Base-by-base conservation (phyloP, 35 echinoderm and acorn worm genomes). In the Nesometra sesokonis region DNA sequence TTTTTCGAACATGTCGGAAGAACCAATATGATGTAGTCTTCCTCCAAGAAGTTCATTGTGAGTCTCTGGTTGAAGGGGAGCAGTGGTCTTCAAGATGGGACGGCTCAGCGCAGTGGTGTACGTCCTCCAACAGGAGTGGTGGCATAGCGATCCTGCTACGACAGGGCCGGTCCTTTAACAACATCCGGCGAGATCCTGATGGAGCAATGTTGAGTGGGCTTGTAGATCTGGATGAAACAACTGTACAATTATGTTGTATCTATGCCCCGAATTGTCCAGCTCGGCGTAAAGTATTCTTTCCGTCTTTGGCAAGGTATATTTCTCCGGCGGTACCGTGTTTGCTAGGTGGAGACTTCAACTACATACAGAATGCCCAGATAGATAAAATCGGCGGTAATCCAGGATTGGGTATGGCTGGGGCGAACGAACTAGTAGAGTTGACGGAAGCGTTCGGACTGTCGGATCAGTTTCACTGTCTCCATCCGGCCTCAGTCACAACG, bases 291-390 rank as follows among this genome's bases (percentile, higher is more conserved):
- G 33, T 35, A 2, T 89, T 83, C 57, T 35, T 83, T 34, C 3
- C 34, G 7, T 17, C 43, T 11, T 52, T 89, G 17, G 8, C 33
- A 0, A 21, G 38, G 57, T 89, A 36, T 23, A 52, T 78, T 77
- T 35, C 37, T 35, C 79, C 79, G 30, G 52, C 37, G 33, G 23
- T 80, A 23, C 87, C 87, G 1, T 52, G 77, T 17, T 35, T 89
- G 11, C 37, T 89, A 77, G 87, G 31, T 5, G 87, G 87, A 0
- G 87, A 83, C 46, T 89, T 89, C 77, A 89, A 89, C 35, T 89
- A 39, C 30, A 13, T 87, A 13, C 33, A 83, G 38, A 39, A 82
- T 17, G 0, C 0, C 2, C 7, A 27, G 76, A 19, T 83, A 17
- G 87, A 89, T 36, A 82, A 80, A 31, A 30, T 36, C 32, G 33